Base-by-base conservation (phyloP, 2,113 vertebrate genomes). In the Sterrhoptilus dennistouni region DNA sequence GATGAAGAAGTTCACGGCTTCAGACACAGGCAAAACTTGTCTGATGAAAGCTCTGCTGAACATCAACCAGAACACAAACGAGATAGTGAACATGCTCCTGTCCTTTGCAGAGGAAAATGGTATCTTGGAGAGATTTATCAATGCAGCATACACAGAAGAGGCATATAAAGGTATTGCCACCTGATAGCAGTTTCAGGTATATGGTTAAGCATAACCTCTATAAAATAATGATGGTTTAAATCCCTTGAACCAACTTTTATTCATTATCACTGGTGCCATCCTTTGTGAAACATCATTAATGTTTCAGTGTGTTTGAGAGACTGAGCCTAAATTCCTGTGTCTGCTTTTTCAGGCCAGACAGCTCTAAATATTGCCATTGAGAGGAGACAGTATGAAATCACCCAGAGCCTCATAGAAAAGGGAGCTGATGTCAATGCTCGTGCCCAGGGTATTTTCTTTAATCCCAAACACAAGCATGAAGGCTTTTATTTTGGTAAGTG, bases 401-500 rank as follows among this genome's bases (percentile, higher is more conserved):
- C 98, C 2, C 96, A 96, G 22, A 89, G 80, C 83, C 97, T 98
- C n/a, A 98, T 98, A 21, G 96, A 97, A 10, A 98, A 98, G 4
- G 98, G 98, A 21, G 98, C 98, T 3, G 97, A 98, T 49, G 98
- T 98, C 89, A 98, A 98, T 28, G 98, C 97, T 28, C 97, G 77
- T 1, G 98, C 98, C 45, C 97, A 98, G 94, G 98, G 98, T 2
- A 72, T 98, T 84, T 98, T 98, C 96, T 98, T 98, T 96, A 98
- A 98, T 83, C 98, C 98, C 78, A 98, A 98, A 72, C 93, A 96
- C 83, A 98, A 98, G 82, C 97, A 98, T 23, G 98, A 98, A 93
- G 98, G 98, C 52, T 98, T 98, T 96, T 98, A 98, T 93, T 98
- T 98, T 29, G 98, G 98, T 98, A 97, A 93, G 98, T 97, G 75